Evolutionary conservation across 2,797 vertebrate species (phyloP).

Genomic region (Hippopotamyrus pictus): DNA sequence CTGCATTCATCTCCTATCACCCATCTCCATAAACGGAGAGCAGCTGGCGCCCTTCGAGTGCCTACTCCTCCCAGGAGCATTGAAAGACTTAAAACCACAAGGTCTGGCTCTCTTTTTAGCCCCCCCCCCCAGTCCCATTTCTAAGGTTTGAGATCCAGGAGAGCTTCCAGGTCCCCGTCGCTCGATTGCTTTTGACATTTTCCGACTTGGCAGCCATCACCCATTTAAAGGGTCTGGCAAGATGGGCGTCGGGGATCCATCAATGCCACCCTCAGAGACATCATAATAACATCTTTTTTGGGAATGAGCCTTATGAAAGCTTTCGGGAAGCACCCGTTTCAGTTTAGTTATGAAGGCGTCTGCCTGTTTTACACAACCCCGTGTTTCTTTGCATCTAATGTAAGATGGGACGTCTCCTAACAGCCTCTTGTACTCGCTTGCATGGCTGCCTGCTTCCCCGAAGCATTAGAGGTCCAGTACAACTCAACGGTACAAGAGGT

Average conservation of each 20-base stretch:
- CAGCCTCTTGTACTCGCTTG: not conserved
- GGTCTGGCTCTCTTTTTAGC: not conserved
- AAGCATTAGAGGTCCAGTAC: not conserved
- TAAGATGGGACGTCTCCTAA: not conserved
- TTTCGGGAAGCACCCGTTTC: slow-evolving; percentile 3
- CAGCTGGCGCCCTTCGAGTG: not conserved
- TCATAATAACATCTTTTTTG: slow-evolving; percentile 11
- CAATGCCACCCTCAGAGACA: slow-evolving; percentile 22
- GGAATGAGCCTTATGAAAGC: slow-evolving; percentile 14
- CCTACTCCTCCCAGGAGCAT: not conserved
- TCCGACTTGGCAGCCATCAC: slow-evolving; percentile 3
- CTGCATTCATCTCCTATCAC: not conserved
- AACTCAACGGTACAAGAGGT: not conserved
- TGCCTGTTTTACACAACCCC: not conserved
- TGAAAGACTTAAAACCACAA: not conserved
- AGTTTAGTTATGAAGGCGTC: slow-evolving; percentile 10
- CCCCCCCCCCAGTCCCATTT: not conserved
- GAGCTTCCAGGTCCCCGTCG: not conserved
- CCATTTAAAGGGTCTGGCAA: slow-evolving; percentile 15
- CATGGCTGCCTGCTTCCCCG: not conserved
- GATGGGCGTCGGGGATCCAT: slow-evolving; percentile 11
- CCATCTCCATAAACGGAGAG: not conserved
- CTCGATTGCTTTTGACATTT: slow-evolving; percentile 24
- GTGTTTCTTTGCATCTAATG: slow-evolving; percentile 5
- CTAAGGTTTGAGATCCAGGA: not conserved